Evolutionary conservation across 2,113 vertebrate species (phyloP).

Genomic region (Eudorcas thomsonii): DNA sequence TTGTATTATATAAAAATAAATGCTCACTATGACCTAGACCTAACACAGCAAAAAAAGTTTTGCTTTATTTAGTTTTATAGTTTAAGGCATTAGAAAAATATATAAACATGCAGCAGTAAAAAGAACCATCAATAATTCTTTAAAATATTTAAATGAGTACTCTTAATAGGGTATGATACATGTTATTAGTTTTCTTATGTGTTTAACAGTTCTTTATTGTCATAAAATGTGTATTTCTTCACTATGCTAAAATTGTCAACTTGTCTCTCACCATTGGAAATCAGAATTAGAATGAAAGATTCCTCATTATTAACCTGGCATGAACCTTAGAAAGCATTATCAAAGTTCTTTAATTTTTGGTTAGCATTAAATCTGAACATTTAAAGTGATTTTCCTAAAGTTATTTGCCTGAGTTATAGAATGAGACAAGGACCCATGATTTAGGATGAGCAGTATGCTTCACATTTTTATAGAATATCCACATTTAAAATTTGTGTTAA

Average conservation of each 20-base stretch:
- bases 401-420: not conserved
- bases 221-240: not conserved
- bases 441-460: not conserved
- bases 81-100: not conserved
- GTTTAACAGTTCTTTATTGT: not conserved
- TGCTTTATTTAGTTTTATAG: not conserved
- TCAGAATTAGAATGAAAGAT: not conserved
- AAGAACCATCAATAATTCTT: not conserved
- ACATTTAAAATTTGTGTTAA: not conserved
- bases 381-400: not conserved
- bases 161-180: not conserved
- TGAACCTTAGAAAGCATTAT: not conserved
- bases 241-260: not conserved
- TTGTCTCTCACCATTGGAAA: not conserved
- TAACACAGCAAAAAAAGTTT: not conserved
- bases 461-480: not conserved
- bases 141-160: not conserved
- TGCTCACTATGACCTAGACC: not conserved
- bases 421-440: not conserved
- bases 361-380: not conserved
- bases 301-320: not conserved
- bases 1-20: not conserved
- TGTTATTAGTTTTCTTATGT: not conserved
- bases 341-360: not conserved
- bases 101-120: not conserved